Evolutionary conservation across 2,113 vertebrate species (phyloP).

Genomic region (Grantiella picta): DNA sequence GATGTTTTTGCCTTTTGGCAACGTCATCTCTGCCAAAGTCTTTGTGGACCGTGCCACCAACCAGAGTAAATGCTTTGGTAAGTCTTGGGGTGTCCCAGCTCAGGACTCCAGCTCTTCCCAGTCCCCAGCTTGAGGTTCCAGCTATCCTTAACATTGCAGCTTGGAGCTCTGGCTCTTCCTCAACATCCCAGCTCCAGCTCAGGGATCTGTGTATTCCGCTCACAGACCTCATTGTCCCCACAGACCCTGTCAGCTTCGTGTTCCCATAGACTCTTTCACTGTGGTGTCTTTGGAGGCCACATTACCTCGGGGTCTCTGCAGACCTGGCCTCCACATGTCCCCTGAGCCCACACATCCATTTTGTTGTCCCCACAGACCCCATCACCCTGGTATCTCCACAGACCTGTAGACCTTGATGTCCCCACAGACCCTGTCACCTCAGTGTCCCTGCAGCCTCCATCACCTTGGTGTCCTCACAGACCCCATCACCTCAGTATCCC

Average conservation of each 20-base stretch:
- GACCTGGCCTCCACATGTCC: neutral
- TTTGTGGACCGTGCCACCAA: constrained; percentile 98
- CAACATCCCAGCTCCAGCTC: neutral
- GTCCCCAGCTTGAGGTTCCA: neutral
- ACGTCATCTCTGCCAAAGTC: constrained; percentile 98
- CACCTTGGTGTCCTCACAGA: neutral
- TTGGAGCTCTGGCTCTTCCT: neutral
- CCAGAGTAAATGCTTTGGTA: constrained; percentile 99
- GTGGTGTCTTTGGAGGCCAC: neutral
- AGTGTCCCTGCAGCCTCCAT: neutral
- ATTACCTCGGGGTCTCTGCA: neutral
- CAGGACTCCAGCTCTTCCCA: neutral
- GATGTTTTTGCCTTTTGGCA: constrained; percentile 98
- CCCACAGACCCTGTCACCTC: neutral
- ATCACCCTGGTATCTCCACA: neutral
- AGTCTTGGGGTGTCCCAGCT: constrained; percentile 41
- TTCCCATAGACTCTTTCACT: neutral
- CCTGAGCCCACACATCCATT: neutral
- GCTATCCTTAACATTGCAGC: neutral
- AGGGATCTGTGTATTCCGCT: neutral
- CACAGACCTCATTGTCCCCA: neutral
- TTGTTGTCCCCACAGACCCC: neutral
- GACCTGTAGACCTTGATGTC: neutral
- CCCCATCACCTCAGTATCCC: neutral
- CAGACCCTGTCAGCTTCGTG: neutral